Percentiles rank a stretch among this genome's conserved stretches.
These are phyloP conservation scores for Vulpes ferrilata DNA, from an alignment of 2,113 vertebrate species.

Conservation along the genomic window DNA sequence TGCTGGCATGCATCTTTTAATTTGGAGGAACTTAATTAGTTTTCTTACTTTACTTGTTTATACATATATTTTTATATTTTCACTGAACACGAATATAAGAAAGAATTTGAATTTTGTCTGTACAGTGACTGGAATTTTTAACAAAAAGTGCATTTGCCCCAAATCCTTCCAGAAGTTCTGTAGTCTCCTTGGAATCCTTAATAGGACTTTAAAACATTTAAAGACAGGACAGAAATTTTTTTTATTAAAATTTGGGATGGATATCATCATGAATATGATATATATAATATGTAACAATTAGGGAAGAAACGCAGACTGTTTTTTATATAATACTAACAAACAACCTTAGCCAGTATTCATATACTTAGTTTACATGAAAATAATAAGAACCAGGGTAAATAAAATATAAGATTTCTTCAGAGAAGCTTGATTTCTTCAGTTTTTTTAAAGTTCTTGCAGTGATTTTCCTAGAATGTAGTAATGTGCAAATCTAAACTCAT, in stretches of 20 bases:
- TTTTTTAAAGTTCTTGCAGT: background rate
- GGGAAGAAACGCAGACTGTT: background rate
- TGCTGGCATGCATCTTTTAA: background rate
- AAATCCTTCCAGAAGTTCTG: background rate
- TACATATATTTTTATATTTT: conserved; percentile 3
- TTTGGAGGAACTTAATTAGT: background rate
- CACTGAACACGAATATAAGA: background rate
- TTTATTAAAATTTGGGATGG: background rate
- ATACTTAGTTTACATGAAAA: background rate
- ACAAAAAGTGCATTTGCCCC: background rate
- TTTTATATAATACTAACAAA: background rate
- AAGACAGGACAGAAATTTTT: background rate
- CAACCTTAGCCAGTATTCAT: background rate
- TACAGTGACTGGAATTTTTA: background rate
- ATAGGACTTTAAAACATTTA: background rate
- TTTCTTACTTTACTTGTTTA: conserved; percentile 12
- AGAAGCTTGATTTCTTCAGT: background rate
- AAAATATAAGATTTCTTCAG: background rate
- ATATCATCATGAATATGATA: background rate
- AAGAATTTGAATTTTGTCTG: background rate
- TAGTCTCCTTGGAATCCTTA: background rate
- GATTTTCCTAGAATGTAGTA: background rate
- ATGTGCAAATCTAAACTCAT: background rate
- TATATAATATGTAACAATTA: background rate
- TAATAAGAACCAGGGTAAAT: background rate